Evolutionary conservation across 2,888 invertebrate species (phyloP), one percentile per base, ranked within the genome.

Genomic region (Poecilobothrus nobilitatus): DNA sequence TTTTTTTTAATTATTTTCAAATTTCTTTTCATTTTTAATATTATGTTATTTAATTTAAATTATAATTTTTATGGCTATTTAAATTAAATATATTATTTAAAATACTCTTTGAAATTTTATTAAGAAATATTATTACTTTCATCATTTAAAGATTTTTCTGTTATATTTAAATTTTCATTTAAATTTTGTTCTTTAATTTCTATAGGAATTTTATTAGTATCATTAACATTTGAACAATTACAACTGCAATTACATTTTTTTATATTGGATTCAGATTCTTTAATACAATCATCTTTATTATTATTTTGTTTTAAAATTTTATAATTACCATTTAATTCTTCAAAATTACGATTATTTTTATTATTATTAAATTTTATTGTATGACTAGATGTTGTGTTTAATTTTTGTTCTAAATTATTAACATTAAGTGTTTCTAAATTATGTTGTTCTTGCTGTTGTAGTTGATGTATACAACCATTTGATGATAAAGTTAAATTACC

Each of bases 241-340:
- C 27, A 27, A 4, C 5, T 27, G 41, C 41, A 41, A 41, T 8
- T 41, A 15, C 15, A 41, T 5, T 41, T 9, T 12, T 12, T 53
- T 53, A 53, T 18, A 27, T 27, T 27, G 27, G 27, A 27, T 27
- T 27, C 27, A 5, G 27, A 27, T 27, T 53, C 12, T 53, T 53
- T 53, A 53, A 53, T 8, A 10, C 37, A 53, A 53, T 53, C 15
- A 53, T 53, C n/a, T 53, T 53, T 53, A 53, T 9, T n/a, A 41
- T 41, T 41, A 41, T 41, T 41, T 53, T 53, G 53, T 53, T 12
- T 6, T 53, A 53, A 18, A 12, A 53, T 18, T 53, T n/a, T 53
- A 53, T 53, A 53, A 53, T 53, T 53, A 18, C 53, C 53, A 53
- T 53, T 53, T 53, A 53, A 18, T 53, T 53, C 53, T 53, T 53